Conservation (phyloP, 2,113 vertebrate species). For the Phyllostomus discolor region DNA sequence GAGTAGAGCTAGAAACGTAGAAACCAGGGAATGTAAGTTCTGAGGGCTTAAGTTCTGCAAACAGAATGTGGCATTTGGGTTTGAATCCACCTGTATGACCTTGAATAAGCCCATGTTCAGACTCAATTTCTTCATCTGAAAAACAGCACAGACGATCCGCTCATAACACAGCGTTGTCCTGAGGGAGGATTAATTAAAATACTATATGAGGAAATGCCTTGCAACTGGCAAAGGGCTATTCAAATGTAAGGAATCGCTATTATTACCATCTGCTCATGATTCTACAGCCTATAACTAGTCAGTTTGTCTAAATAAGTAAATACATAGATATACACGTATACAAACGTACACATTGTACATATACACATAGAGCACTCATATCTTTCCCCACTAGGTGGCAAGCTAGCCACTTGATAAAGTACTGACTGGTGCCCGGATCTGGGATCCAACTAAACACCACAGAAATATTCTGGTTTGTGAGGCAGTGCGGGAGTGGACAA, state of each 20-base stretch:
- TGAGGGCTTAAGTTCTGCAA: not conserved
- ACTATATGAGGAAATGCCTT: not conserved
- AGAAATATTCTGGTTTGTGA: not conserved
- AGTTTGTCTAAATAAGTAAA: not conserved
- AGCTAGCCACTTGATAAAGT: not conserved
- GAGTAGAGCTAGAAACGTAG: not conserved
- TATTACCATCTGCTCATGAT: not conserved
- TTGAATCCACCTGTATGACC: not conserved
- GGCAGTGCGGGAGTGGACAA: too few species aligned
- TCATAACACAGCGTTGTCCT: not conserved
- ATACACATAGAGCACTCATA: not conserved
- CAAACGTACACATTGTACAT: not conserved
- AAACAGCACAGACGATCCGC: not conserved
- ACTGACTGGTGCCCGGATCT: not conserved
- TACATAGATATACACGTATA: not conserved
- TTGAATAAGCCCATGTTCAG: not conserved
- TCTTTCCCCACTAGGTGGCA: slow-evolving; percentile 60
- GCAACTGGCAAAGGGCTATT: not conserved
- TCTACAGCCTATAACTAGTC: not conserved
- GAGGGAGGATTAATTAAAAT: not conserved
- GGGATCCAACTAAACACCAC: not conserved
- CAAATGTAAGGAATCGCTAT: not conserved
- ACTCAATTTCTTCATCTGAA: not conserved
- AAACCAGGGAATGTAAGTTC: not conserved
- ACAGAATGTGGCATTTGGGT: not conserved